Conservation (phyloP, 1,140 invertebrate genomes). For the Pachypeltis micranthus region DNA sequence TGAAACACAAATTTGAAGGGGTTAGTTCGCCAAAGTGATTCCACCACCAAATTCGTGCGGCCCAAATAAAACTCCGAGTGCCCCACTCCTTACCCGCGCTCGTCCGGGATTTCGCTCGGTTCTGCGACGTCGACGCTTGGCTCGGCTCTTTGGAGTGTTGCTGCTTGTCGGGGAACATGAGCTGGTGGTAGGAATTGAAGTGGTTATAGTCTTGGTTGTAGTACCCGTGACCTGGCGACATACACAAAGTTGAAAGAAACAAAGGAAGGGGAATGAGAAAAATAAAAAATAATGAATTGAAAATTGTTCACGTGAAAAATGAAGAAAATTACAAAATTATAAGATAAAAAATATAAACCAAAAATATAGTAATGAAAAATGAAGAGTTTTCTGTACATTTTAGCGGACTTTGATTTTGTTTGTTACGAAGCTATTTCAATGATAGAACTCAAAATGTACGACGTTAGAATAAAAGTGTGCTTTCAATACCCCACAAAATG, state of each 20-base stretch:
- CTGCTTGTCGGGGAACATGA: constrained; percentile 17
- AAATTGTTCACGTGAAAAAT: background rate
- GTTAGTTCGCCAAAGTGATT: background rate
- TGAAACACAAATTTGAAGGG: background rate
- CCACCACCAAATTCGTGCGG: background rate
- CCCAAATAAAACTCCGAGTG: background rate
- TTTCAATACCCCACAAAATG: too few relatives aligned
- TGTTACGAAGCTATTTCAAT: background rate
- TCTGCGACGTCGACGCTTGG: constrained; percentile 7
- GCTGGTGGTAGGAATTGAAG: constrained; percentile 18
- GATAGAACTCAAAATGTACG: background rate
- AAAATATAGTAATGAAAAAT: too few relatives aligned
- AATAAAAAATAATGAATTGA: constrained; percentile 5
- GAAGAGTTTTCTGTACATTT: too few relatives aligned
- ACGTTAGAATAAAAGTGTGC: too few relatives aligned
- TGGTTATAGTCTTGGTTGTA: constrained; percentile 19
- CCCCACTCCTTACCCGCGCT: constrained; percentile 13
- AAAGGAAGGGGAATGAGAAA: constrained; percentile 9
- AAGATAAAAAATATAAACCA: too few relatives aligned
- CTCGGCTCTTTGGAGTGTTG: background rate
- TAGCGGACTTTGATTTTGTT: too few relatives aligned
- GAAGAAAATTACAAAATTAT: constrained; percentile 7
- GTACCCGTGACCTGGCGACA: constrained; percentile 2
- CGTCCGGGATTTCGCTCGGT: constrained; percentile 12
- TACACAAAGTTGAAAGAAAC: background rate